Percentiles rank a stretch among this genome's conserved stretches.
phyloP scores from a whole-genome alignment of 1,140 invertebrate genomes.

The Triops cancriformis region DNA sequence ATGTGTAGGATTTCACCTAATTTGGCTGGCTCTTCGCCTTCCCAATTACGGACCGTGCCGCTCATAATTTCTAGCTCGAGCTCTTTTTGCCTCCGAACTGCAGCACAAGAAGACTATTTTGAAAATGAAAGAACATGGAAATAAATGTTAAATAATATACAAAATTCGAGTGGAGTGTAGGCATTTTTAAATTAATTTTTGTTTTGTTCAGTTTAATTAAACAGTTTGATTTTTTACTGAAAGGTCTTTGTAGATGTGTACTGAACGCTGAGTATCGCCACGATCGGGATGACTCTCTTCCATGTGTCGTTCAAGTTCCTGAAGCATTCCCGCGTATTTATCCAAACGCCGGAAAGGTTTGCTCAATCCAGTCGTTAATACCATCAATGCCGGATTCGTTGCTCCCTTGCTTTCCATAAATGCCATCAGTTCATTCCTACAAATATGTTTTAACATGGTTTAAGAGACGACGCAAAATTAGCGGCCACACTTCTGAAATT shows the following conservation, averaged over 20 bases:
- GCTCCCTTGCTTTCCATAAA: constrained; percentile 81
- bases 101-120: constrained; percentile 65
- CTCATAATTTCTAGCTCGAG: constrained; percentile 89
- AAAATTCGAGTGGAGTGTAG: no score
- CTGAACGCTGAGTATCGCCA: constrained; percentile 89
- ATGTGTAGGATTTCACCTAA: constrained; percentile 73
- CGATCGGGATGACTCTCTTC: constrained; percentile 91
- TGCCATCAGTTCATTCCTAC: constrained; percentile 71
- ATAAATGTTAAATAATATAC: not conserved
- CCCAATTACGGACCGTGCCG: constrained; percentile 86
- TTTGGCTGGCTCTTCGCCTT: constrained; percentile 70
- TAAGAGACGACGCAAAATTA: not conserved
- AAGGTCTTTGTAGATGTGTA: constrained; percentile 89
- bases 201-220: no score
- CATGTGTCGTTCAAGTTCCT: constrained; percentile 89
- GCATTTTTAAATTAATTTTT: no score
- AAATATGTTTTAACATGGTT: constrained; percentile 3
- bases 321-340: constrained; percentile 86
- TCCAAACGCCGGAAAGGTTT: constrained; percentile 90
- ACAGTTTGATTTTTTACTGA: constrained; percentile 53
- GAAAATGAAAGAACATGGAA: constrained; percentile 27
- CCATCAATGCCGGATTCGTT: constrained; percentile 66
- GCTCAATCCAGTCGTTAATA: constrained; percentile 82
- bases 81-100: constrained; percentile 86
- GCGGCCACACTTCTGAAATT: no score